Base-by-base conservation (phyloP, 2,113 vertebrate species). In the Equus quagga region DNA sequence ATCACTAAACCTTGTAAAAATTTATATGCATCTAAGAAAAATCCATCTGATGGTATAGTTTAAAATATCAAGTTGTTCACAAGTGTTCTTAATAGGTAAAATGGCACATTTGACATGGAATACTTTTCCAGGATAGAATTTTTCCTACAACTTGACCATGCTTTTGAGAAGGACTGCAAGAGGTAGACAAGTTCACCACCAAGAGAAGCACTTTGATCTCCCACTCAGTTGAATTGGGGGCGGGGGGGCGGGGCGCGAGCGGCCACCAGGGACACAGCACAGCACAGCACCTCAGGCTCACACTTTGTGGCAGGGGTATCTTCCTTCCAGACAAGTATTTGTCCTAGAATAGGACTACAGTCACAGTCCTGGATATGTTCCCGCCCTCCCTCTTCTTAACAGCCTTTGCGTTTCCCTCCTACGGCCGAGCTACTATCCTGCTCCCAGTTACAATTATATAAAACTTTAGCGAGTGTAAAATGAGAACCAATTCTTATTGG, bases 1-100 rank as follows among this genome's bases (percentile, higher is more conserved):
- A 83, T 86, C 60, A 67, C 49, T 83, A 54, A 65, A 41, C 12
- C 21, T 94, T 81, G 23, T 89, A 89, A 94, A 89, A 86, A 49
- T 31, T 19, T 81, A 54, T 69, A 73, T 60, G 44, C 13, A 56
- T 54, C 69, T 93, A 62, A 85, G 73, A 85, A 84, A 93, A 72
- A 64, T 78, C 33, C 49, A 36, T 69, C 49, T 86, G 62, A 69
- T 58, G 21, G 4, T 75, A 49, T 84, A 51, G 13, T 58, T 76
- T 88, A 65, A 91, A 92, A 75, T 79, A 51, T 3, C 14, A 82
- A 88, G 24, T 31, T 69, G 24, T 28, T 96, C 62, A 95, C 28
- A 79, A 75, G 82, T 82, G 78, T 49, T 82, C 18, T 79, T 80
- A 36, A 80, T 21, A 90, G 70, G 31, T 81, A 73, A 93, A 89